Percentiles rank a stretch among this genome's conserved stretches.
phyloP scores from a whole-genome alignment of 64 coral and sea anemone genomes.

The Stichodactyla mertensii region DNA sequence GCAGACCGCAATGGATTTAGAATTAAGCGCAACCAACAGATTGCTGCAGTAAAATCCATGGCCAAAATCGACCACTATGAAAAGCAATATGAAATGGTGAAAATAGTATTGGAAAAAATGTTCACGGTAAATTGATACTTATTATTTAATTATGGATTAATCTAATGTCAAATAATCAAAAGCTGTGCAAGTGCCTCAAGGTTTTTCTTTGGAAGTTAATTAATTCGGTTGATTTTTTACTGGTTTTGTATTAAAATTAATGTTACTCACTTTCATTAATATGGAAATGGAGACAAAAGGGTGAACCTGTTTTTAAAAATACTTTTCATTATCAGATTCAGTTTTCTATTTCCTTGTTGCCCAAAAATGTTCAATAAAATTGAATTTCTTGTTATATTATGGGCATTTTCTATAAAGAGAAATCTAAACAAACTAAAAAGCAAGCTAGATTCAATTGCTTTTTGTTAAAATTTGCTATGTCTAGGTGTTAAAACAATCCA shows the following conservation, averaged over 20 bases:
- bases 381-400: no score
- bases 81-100: slow-evolving; percentile 59
- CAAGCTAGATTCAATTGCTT: background rate
- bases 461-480: background rate
- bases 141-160: background rate
- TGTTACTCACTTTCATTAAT: no score
- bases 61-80: slow-evolving; percentile 35
- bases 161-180: background rate
- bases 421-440: no score
- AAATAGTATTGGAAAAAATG: slow-evolving; percentile 50
- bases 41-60: slow-evolving; percentile 42
- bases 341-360: no score
- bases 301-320: no score
- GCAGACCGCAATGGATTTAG: slow-evolving; percentile 51
- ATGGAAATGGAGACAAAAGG: no score
- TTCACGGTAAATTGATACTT: slow-evolving; percentile 27
- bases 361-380: no score
- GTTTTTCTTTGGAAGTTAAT: background rate
- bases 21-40: slow-evolving; percentile 39
- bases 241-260: background rate
- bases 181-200: background rate
- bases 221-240: background rate
- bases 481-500: slow-evolving; percentile 55
- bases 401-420: no score
- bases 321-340: no score